These are phyloP conservation scores for Erethizon dorsatum DNA, from an alignment of 2,797 vertebrate species.

Conservation along the genomic window DNA sequence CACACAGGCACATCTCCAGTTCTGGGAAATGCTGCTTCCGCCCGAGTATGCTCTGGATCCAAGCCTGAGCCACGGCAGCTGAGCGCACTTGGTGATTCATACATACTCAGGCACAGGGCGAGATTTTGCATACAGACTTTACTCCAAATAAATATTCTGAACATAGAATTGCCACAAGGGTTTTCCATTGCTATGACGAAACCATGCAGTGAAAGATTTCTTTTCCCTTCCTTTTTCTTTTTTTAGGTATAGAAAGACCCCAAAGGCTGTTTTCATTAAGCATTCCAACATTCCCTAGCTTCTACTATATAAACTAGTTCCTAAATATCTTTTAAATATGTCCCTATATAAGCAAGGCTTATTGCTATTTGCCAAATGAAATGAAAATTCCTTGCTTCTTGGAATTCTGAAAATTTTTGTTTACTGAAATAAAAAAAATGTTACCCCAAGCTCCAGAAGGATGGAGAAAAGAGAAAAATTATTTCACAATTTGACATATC, in stretches of 20 bases:
- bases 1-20: neutral
- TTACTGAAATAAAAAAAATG: constrained; percentile 20
- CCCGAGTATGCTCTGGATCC: neutral
- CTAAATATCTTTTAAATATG: neutral
- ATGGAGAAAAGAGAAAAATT: neutral
- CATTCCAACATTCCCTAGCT: neutral
- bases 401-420: constrained; percentile 58
- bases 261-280: constrained; percentile 50
- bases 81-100: neutral
- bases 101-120: neutral
- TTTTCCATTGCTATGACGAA: neutral
- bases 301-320: neutral
- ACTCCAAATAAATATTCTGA: constrained; percentile 20
- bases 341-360: neutral
- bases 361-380: neutral
- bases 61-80: neutral
- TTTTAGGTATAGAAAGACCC: neutral
- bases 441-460: neutral
- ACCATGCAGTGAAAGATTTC: neutral
- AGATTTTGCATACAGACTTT: neutral
- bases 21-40: neutral
- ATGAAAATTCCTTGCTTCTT: constrained; percentile 32
- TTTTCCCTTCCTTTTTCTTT: neutral
- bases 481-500: neutral
- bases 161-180: neutral